Evolutionary conservation across 2,113 vertebrate genomes (phyloP).

Genomic region (Corythoichthys haematopterus): DNA sequence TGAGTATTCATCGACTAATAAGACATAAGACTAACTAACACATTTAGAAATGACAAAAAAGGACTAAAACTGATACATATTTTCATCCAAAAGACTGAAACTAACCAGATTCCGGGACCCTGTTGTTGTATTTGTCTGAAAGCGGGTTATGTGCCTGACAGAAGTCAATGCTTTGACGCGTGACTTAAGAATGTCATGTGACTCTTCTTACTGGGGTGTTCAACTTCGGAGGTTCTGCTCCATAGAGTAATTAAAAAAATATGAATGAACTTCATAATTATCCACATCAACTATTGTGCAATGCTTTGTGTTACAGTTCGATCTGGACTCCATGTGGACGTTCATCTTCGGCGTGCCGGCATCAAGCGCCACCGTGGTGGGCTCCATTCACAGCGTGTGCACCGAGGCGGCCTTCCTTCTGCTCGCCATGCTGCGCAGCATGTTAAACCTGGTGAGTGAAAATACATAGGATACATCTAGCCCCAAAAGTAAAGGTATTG

Average conservation of each 20-base stretch:
- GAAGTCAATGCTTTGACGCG: no score
- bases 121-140: no score
- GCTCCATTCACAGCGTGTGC: conserved; percentile 88
- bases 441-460: conserved; percentile 91
- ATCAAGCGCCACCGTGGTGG: conserved; percentile 84
- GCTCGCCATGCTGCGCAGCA: conserved; percentile 94
- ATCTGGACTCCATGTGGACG: conserved; percentile 96
- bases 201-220: background rate
- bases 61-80: background rate
- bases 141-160: no score
- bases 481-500: background rate
- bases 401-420: conserved; percentile 91
- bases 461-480: no score
- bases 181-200: background rate
- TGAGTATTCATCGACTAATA: no score
- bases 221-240: background rate
- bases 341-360: conserved; percentile 96
- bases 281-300: background rate
- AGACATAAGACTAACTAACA: no score
- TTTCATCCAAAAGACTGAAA: background rate
- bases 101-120: no score
- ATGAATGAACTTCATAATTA: background rate
- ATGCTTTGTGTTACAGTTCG: conserved; percentile 77
- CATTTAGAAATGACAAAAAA: no score
- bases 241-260: background rate